Percentiles rank a stretch among this genome's conserved stretches.
These are phyloP conservation scores for Noctua janthina DNA, from an alignment of 2,888 invertebrate genomes.

Conservation along the genomic window DNA sequence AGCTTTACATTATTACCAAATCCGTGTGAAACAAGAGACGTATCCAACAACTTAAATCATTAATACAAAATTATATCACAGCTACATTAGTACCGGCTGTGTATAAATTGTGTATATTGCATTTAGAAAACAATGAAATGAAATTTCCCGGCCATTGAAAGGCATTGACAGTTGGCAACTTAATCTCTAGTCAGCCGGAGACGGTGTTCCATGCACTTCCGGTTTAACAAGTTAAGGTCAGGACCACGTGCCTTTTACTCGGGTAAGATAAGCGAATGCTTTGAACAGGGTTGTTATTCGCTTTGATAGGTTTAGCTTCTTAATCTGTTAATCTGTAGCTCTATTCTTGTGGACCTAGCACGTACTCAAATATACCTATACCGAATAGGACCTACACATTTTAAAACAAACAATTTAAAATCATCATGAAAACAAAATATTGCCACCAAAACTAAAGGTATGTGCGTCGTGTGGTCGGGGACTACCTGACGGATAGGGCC, in stretches of 20 bases:
- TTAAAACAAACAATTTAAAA: not conserved
- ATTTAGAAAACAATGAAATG: not conserved
- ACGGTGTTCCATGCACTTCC: constrained; percentile 15
- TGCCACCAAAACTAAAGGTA: no score
- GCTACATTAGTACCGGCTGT: not conserved
- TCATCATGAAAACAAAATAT: not conserved
- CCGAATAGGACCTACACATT: not conserved
- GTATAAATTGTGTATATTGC: no score
- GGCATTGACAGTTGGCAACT: constrained; percentile 23
- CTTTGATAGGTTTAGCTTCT: not conserved
- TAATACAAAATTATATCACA: not conserved
- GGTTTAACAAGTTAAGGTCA: not conserved
- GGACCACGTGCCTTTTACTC: constrained; percentile 12
- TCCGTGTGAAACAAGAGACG: not conserved
- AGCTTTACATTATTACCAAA: not conserved
- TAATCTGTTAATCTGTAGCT: not conserved
- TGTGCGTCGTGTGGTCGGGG: no score
- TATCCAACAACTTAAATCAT: not conserved
- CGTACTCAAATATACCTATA: not conserved
- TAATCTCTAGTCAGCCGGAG: constrained; percentile 21
- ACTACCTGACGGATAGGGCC: no score
- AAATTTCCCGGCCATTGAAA: not conserved
- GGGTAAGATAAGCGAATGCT: constrained; percentile 15
- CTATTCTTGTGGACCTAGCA: constrained; percentile 12
- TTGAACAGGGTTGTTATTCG: constrained; percentile 14